A percentile compares a stretch with the other conserved stretches of the same genome.
Evolutionary conservation across 2,113 vertebrate species (phyloP).

Genomic region (Microtus oregoni): DNA sequence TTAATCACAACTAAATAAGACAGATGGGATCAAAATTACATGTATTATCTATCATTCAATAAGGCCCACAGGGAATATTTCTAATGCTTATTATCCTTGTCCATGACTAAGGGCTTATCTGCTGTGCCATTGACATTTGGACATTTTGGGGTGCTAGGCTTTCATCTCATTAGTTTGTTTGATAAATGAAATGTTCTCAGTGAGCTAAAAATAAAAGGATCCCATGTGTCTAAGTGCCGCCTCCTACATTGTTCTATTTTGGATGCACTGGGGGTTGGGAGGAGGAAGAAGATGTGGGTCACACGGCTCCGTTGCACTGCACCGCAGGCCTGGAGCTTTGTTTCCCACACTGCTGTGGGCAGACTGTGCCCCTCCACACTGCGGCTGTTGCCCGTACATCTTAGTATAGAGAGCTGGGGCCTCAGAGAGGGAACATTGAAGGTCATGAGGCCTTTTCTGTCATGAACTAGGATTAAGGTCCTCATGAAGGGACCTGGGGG

Average conservation of each 20-base stretch:
- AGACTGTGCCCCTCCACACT: background rate
- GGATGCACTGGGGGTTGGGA: background rate
- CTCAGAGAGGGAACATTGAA: background rate
- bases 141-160: conserved; percentile 62
- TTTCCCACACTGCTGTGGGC: background rate
- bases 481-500: background rate
- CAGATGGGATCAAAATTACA: conserved; percentile 67
- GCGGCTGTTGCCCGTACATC: background rate
- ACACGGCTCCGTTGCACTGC: background rate
- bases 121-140: conserved; percentile 44
- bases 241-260: conserved; percentile 45
- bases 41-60: conserved; percentile 63
- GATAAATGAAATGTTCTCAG: conserved; percentile 65
- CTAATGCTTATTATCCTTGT: conserved; percentile 53
- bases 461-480: background rate
- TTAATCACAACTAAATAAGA: conserved; percentile 51
- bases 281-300: background rate
- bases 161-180: conserved; percentile 61
- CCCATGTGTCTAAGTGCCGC: background rate
- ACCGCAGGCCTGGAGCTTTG: background rate
- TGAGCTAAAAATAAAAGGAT: conserved; percentile 66
- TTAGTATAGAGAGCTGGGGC: background rate
- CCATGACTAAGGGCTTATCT: conserved; percentile 58
- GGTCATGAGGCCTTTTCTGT: background rate
- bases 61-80: conserved; percentile 47